Evolutionary conservation across 2,113 vertebrate genomes (phyloP), one percentile per base, ranked within the genome.

Genomic region (Serinus canaria): DNA sequence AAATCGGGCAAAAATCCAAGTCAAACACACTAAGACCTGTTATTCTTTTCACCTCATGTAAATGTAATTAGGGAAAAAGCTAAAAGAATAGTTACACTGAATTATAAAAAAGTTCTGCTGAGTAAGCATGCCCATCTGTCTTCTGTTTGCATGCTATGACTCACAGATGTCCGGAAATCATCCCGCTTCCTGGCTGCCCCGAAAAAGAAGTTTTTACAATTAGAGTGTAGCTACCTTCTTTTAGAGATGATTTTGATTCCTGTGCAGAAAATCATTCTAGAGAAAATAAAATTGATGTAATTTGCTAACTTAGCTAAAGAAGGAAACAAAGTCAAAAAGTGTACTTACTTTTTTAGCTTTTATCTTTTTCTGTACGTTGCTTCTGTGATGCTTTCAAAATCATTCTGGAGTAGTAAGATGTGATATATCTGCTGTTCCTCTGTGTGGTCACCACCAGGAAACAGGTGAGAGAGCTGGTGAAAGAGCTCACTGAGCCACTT

Each of bases 111-210:
- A 35, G 5, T 75, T 13, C 3, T 87, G 46, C 47, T 0, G 2
- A 86, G 83, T 69, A 87, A 87, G 82, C 46, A 66, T 35, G 43
- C 47, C 37, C 55, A 67, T 89, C 70, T 96, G 91, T 77, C 49
- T 95, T 91, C 70, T 9, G 5, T 96, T 93, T 83, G 55, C 3
- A 0, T 92, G 49, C 49, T 87, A 53, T 94, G 94, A 94, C 85
- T 96, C 91, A 96, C 58, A 76, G 70, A 66, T 72, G 20, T 63
- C 79, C 56, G 30, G 47, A 91, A 80, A 95, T 49, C 80, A 87
- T 89, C 59, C 47, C 0, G 0, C 87, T 96, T 96, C 85, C 89
- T 97, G 95, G 90, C 70, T 89, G 66, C 46, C 27, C 52, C 39
- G 47, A 46, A 72, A 76, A 90, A 62, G 52, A 84, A 23, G 4